These are phyloP conservation scores for Eurosta solidaginis DNA, from an alignment of 1,140 invertebrate species.

Conservation along the genomic window DNA sequence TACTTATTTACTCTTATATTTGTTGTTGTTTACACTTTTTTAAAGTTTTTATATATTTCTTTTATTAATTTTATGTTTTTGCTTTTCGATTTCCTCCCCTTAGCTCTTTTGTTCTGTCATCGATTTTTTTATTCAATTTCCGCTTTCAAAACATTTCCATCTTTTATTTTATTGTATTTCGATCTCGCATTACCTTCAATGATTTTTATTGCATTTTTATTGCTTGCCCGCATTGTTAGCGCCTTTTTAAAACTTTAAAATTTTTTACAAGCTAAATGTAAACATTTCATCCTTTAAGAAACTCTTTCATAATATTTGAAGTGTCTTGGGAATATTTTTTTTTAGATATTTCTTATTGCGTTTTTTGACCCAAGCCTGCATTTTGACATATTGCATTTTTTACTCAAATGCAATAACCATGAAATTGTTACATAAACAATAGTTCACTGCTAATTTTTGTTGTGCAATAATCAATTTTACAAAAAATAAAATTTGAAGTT, in stretches of 20 bases:
- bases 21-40: background rate
- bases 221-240: background rate
- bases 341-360: too few species aligned
- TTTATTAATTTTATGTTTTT: too few species aligned
- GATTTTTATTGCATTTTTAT: conserved; percentile 28
- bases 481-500: background rate
- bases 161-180: conserved; percentile 13
- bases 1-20: background rate
- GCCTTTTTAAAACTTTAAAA: background rate
- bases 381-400: conserved; percentile 14
- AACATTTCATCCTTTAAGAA: background rate
- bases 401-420: background rate
- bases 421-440: conserved; percentile 14
- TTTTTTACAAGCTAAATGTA: too few species aligned
- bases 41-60: too few species aligned
- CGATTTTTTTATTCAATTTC: conserved; percentile 1
- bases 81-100: too few species aligned
- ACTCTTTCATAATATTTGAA: background rate
- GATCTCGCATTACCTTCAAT: background rate
- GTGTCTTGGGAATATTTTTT: background rate
- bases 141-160: conserved; percentile 1
- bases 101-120: background rate
- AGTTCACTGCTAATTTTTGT: conserved; percentile 7
- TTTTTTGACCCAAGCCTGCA: background rate
- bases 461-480: background rate